These are phyloP conservation scores for Acanthacorydalis orientalis DNA, from an alignment of 2,888 invertebrate genomes.

Conservation along the genomic window DNA sequence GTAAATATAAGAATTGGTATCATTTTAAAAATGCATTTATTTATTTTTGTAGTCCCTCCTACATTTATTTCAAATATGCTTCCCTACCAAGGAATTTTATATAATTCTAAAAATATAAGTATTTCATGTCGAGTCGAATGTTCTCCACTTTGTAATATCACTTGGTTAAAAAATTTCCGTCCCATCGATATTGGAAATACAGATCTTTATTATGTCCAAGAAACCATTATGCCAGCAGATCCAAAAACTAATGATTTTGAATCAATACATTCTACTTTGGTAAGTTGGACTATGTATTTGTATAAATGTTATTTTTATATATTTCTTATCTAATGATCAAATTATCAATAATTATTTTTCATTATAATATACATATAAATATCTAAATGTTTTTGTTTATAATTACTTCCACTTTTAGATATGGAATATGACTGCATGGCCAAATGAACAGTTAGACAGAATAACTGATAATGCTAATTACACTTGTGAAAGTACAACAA, in stretches of 20 bases:
- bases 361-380: too few relatives aligned
- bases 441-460: slow-evolving; percentile 57
- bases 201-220: slow-evolving; percentile 49
- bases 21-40: too few relatives aligned
- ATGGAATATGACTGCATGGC: slow-evolving; percentile 80
- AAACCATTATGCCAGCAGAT: slow-evolving; percentile 51
- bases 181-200: slow-evolving; percentile 40
- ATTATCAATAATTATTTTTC: neutral
- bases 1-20: neutral
- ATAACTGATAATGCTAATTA: slow-evolving; percentile 64
- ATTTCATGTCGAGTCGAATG: slow-evolving; percentile 81
- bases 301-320: neutral
- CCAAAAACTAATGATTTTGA: slow-evolving; percentile 73
- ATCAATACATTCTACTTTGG: slow-evolving; percentile 73
- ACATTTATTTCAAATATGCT: slow-evolving; percentile 71
- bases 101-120: slow-evolving; percentile 47
- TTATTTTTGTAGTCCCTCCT: slow-evolving; percentile 53
- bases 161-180: slow-evolving; percentile 67
- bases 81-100: slow-evolving; percentile 64
- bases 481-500: slow-evolving; percentile 64
- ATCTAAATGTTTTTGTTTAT: neutral
- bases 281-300: slow-evolving; percentile 21
- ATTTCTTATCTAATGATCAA: neutral
- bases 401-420: slow-evolving; percentile 26
- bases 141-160: slow-evolving; percentile 67